A percentile compares a stretch with the other conserved stretches of the same genome.
phyloP scores from a whole-genome alignment of 1,140 invertebrate genomes.

The Leptopilina clavipes region DNA sequence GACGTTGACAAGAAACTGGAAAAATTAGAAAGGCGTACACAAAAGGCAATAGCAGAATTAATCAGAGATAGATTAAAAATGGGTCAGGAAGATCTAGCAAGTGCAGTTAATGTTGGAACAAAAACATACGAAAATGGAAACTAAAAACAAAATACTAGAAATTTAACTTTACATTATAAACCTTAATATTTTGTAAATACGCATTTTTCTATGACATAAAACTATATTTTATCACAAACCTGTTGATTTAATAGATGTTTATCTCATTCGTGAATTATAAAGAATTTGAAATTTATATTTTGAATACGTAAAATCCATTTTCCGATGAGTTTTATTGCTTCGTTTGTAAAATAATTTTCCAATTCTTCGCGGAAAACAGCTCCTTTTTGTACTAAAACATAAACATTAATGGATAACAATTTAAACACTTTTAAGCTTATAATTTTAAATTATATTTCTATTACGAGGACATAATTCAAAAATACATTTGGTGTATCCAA shows the following conservation, averaged over 20 bases:
- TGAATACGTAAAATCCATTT: too few species aligned
- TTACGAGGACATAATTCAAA: background rate
- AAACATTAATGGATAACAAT: background rate
- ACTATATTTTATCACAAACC: too few species aligned
- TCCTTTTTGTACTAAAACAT: too few species aligned
- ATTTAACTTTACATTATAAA: background rate
- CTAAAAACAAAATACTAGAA: background rate
- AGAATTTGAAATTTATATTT: too few species aligned
- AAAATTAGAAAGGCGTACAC: slow-evolving; percentile 92
- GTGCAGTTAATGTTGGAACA: slow-evolving; percentile 73
- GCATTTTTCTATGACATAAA: too few species aligned
- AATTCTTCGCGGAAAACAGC: background rate
- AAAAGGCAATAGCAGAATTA: slow-evolving; percentile 95
- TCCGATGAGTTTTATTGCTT: too few species aligned
- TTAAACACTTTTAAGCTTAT: background rate
- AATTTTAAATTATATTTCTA: slow-evolving; percentile 21
- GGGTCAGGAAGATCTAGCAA: slow-evolving; percentile 80
- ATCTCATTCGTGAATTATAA: too few species aligned
- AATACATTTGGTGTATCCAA: slow-evolving; percentile 3
- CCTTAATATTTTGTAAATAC: background rate
- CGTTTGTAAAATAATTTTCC: too few species aligned
- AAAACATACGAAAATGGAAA: slow-evolving; percentile 28
- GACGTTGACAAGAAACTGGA: slow-evolving; percentile 94
- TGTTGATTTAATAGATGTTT: too few species aligned
- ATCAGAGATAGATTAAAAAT: slow-evolving; percentile 89